Evolutionary conservation across 2,113 vertebrate species (phyloP), one percentile per base, ranked within the genome.

Genomic region (Hypocryptadius cinnamomeus): DNA sequence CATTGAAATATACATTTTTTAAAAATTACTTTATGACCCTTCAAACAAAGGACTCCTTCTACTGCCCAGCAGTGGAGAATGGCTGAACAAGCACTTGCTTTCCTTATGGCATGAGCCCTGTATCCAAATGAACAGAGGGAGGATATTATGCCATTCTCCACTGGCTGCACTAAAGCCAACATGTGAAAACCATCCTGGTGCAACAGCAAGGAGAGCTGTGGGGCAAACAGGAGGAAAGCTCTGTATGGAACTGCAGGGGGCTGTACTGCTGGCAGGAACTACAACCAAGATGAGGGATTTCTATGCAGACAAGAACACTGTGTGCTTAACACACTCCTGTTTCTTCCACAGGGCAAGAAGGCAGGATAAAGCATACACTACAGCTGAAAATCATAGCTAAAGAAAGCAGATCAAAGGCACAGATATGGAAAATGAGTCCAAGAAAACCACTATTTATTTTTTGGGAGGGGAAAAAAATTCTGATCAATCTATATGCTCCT

Each of bases 321-420:
- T 1, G 5, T 28, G 27, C 48, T 82, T 48, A 71, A 69, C 16
- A 10, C 0, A 0, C 3, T 78, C 31, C 39, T 72, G 5, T 9
- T 56, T 56, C 31, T 57, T 69, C n/a, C 81, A 65, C 24, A 44
- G 16, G 53, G n/a, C 30, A 77, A 25, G 18, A 66, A 79, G 7
- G 40, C 35, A 73, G 19, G 51, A 50, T 66, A 60, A 84, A 78
- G 51, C 5, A 3, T 19, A 23, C 19, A 35, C 18, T 17, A 22
- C 27, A 35, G 35, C 68, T 80, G 31, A 80, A 23, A 60, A 51
- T 5, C n/a, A 73, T 25, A 61, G 51, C 31, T 60, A 60, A 79
- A 63, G 51, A 44, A 76, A 76, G 40, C 1, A 79, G 59, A 61
- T n/a, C 44, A 76, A 6, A 81, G 19, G 28, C 8, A 42, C 6